phyloP scores from a whole-genome alignment of 2,797 vertebrate genomes.

The Streptopelia turtur region DNA sequence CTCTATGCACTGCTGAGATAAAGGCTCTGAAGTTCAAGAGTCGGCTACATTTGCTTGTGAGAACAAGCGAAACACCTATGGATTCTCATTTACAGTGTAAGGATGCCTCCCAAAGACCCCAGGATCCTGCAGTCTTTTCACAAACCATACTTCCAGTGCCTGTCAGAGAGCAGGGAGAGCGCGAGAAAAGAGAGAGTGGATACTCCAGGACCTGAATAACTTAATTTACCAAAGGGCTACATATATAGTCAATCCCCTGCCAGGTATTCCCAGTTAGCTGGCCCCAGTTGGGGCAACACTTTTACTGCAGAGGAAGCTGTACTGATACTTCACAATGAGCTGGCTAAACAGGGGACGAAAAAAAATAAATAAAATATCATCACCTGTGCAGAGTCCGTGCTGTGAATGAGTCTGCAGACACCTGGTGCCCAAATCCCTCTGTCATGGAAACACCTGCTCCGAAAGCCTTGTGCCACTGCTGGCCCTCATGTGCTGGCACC shows the following conservation, averaged over 20 bases:
- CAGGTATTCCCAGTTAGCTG: not conserved
- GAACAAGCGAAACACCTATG: not conserved
- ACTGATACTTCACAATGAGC: not conserved
- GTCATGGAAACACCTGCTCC: not conserved
- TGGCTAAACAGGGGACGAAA: not conserved
- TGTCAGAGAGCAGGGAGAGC: not conserved
- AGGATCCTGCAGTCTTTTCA: not conserved
- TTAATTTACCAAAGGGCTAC: not conserved
- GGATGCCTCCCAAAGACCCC: not conserved
- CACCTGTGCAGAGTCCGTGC: constrained; percentile 67
- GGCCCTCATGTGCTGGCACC: not conserved
- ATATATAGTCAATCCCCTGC: not conserved
- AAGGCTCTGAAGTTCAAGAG: not conserved
- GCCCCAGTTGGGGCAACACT: not conserved
- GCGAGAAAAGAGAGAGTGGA: not conserved
- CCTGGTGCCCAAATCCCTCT: not conserved
- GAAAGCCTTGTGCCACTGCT: not conserved
- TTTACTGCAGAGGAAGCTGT: not conserved
- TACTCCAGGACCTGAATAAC: not conserved
- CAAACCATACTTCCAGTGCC: not conserved
- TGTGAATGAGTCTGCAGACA: not conserved
- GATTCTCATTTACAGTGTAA: not conserved
- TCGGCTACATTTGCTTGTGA: not conserved
- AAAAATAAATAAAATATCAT: not conserved
- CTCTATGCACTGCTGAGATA: not conserved